Conservation (phyloP, 2,888 invertebrate genomes). For the Nemapogon koenigi region DNA sequence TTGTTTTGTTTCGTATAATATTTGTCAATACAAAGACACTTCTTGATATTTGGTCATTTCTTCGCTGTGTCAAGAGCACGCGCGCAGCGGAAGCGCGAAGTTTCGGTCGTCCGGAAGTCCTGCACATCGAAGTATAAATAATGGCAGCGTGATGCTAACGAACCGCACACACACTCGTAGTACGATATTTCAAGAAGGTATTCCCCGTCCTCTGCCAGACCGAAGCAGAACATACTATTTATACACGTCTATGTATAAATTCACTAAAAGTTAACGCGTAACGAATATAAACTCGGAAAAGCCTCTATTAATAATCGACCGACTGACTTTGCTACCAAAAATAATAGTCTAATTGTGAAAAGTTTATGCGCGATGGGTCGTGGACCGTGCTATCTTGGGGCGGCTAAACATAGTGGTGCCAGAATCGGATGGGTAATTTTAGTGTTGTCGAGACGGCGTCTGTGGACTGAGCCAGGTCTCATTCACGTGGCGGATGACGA, state of each 20-base stretch:
- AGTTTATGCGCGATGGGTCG: constrained; percentile 66
- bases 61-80: background rate
- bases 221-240: constrained; percentile 62
- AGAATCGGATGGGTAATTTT: constrained; percentile 42
- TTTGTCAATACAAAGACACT: too few relatives aligned
- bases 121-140: constrained; percentile 60
- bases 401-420: constrained; percentile 67
- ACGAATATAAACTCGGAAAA: constrained; percentile 67
- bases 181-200: constrained; percentile 66
- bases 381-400: constrained; percentile 66
- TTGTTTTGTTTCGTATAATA: too few relatives aligned
- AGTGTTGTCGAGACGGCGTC: constrained; percentile 60
- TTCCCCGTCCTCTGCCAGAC: constrained; percentile 64
- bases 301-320: constrained; percentile 68
- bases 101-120: constrained; percentile 32
- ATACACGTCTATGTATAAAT: constrained; percentile 67
- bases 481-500: constrained; percentile 6
- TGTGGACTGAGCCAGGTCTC: constrained; percentile 19
- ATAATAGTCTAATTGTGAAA: constrained; percentile 68
- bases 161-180: constrained; percentile 60
- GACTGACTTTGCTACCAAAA: constrained; percentile 67
- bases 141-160: constrained; percentile 64
- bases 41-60: too few relatives aligned
- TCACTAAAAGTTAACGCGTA: constrained; percentile 67
- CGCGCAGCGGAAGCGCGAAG: background rate